phyloP scores from a whole-genome alignment of 1,140 invertebrate genomes.

The Hermetia illucens region DNA sequence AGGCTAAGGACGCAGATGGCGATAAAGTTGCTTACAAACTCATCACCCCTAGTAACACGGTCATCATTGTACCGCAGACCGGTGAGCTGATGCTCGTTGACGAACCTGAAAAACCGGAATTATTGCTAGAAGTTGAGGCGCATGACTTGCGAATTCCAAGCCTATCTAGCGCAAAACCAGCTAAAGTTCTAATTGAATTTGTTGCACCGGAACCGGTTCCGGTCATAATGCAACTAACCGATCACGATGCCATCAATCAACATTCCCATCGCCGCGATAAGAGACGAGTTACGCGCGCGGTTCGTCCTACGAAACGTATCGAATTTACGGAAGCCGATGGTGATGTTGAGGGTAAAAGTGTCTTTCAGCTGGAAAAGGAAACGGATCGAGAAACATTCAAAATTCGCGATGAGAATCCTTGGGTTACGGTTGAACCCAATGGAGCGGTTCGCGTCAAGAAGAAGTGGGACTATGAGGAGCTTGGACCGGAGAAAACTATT shows the following conservation, averaged over 20 bases:
- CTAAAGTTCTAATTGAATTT: slow-evolving; percentile 62
- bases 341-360: slow-evolving; percentile 69
- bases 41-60: slow-evolving; percentile 56
- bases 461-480: slow-evolving; percentile 92
- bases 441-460: slow-evolving; percentile 85
- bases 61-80: slow-evolving; percentile 82
- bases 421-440: slow-evolving; percentile 83
- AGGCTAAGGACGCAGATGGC: slow-evolving; percentile 71
- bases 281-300: slow-evolving; percentile 69
- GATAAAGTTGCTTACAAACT: slow-evolving; percentile 74
- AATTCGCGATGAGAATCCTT: slow-evolving; percentile 82
- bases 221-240: slow-evolving; percentile 29
- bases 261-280: slow-evolving; percentile 51
- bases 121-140: slow-evolving; percentile 57
- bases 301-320: slow-evolving; percentile 79
- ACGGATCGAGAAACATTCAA: slow-evolving; percentile 85
- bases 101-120: slow-evolving; percentile 53
- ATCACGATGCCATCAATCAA: slow-evolving; percentile 37
- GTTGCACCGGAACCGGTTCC: slow-evolving; percentile 38
- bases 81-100: slow-evolving; percentile 71
- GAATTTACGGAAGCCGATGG: slow-evolving; percentile 86
- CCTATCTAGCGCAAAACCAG: slow-evolving; percentile 47
- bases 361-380: slow-evolving; percentile 83
- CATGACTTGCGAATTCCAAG: slow-evolving; percentile 65
- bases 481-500: slow-evolving; percentile 90